Percentiles rank a stretch among this genome's conserved stretches.
These are phyloP conservation scores for Theristicus caerulescens DNA, from an alignment of 2,113 vertebrate genomes.

Conservation along the genomic window DNA sequence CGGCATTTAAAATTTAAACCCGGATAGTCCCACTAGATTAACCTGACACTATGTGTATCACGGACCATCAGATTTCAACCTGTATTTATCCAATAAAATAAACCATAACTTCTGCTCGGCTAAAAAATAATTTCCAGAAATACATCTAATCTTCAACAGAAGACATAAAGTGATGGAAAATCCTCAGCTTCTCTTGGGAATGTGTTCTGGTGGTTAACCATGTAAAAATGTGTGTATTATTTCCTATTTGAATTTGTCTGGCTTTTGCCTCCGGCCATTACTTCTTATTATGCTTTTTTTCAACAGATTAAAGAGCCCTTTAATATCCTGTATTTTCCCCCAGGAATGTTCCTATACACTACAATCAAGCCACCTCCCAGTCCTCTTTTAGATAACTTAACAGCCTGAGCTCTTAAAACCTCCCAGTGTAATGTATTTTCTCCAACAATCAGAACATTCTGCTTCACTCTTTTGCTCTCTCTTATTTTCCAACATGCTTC, in stretches of 20 bases:
- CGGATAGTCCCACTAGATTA: not conserved
- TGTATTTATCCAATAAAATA: not conserved
- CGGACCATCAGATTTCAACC: not conserved
- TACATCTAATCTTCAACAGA: not conserved
- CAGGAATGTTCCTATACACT: conserved; percentile 13
- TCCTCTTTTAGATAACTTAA: not conserved
- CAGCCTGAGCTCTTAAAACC: not conserved
- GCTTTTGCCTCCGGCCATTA: conserved; percentile 13
- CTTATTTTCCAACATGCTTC: not conserved
- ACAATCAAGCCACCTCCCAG: not conserved
- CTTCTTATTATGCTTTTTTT: conserved; percentile 38
- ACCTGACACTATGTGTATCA: not conserved
- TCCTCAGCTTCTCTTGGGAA: conserved; percentile 19
- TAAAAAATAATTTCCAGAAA: conserved; percentile 10
- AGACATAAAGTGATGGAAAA: not conserved
- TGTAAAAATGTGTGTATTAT: conserved; percentile 1
- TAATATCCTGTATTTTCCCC: conserved; percentile 23
- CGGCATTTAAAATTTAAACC: not conserved
- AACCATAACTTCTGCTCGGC: not conserved
- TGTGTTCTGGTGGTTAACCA: conserved; percentile 28
- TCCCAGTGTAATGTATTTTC: not conserved
- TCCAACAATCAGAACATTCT: not conserved
- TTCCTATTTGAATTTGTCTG: conserved; percentile 30
- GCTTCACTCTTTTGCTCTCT: not conserved
- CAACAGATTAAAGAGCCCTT: conserved; percentile 46